Percentiles rank a stretch among this genome's conserved stretches.
phyloP scores from a whole-genome alignment of 2,797 vertebrate species.

The Rhodeus uyekii region DNA sequence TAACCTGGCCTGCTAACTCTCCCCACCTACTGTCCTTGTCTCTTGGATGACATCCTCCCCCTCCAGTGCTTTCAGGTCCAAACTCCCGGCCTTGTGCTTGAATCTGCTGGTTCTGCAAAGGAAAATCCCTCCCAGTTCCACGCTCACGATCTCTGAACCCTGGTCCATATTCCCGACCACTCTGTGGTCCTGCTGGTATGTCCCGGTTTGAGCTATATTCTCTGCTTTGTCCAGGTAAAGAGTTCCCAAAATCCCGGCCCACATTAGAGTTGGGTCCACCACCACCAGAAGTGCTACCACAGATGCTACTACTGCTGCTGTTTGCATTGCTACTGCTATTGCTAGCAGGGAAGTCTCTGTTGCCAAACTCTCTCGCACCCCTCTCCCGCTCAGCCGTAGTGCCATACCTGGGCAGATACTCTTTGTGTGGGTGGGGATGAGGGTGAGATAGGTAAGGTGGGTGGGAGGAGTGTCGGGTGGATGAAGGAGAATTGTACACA shows the following conservation, averaged over 20 bases:
- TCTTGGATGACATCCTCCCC: conserved; percentile 71
- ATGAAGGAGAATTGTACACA: conserved; percentile 81
- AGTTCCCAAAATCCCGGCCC: conserved; percentile 72
- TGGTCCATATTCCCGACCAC: conserved; percentile 75
- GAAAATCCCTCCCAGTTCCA: conserved; percentile 73
- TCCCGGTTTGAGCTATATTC: conserved; percentile 76
- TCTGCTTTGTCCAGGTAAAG: conserved; percentile 71
- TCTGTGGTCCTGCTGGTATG: conserved; percentile 61
- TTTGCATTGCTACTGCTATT: conserved; percentile 68
- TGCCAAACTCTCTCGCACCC: conserved; percentile 74
- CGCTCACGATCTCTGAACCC: conserved; percentile 86
- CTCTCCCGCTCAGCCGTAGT: conserved; percentile 76
- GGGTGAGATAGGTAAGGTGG: conserved; percentile 79
- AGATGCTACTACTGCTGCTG: conserved; percentile 62
- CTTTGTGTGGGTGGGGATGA: conserved; percentile 79
- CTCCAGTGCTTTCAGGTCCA: conserved; percentile 67
- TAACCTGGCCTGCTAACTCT: conserved; percentile 76
- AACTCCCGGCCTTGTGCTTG: conserved; percentile 74
- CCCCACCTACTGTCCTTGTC: conserved; percentile 83
- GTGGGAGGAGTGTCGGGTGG: conserved; percentile 76
- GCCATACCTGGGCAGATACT: conserved; percentile 81
- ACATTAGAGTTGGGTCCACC: conserved; percentile 67
- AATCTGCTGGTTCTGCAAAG: conserved; percentile 76
- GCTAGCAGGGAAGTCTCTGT: conserved; percentile 73
- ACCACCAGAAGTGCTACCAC: conserved; percentile 62